phyloP scores from a whole-genome alignment of 1,140 invertebrate species.

The Mesaphorura yosii region DNA sequence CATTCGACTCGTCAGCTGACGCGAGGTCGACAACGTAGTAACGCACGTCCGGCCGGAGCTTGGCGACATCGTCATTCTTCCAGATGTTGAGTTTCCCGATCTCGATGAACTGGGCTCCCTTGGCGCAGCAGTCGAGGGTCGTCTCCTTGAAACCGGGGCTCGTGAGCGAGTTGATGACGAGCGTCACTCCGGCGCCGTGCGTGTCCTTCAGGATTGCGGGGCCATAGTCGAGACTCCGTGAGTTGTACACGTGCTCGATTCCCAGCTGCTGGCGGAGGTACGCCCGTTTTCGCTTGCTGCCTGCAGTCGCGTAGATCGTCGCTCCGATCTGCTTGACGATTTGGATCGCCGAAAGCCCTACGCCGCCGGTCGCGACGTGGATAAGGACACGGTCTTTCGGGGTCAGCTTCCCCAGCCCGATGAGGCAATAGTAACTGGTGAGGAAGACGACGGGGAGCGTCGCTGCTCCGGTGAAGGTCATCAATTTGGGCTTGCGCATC shows the following conservation, averaged over 20 bases:
- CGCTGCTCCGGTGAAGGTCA: constrained; percentile 11
- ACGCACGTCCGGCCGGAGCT: constrained; percentile 8
- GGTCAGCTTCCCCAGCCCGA: constrained; percentile 28
- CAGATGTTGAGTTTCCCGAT: constrained; percentile 55
- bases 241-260: constrained; percentile 42
- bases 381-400: constrained; percentile 44
- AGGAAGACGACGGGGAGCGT: constrained; percentile 11
- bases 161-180: constrained; percentile 51
- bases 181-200: constrained; percentile 43
- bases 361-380: constrained; percentile 53
- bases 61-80: constrained; percentile 8
- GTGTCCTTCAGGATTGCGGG: constrained; percentile 40
- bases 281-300: constrained; percentile 10
- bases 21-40: constrained; percentile 12
- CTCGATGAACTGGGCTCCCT: constrained; percentile 56
- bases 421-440: constrained; percentile 10
- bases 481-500: constrained; percentile 1
- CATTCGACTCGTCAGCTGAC: background rate
- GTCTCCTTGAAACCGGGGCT: constrained; percentile 51
- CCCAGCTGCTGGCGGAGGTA: constrained; percentile 11
- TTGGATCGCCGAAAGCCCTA: constrained; percentile 48
- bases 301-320: constrained; percentile 13
- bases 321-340: constrained; percentile 40
- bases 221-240: constrained; percentile 45
- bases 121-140: constrained; percentile 47